These are phyloP conservation scores for Bufo bufo DNA, from an alignment of 2,113 vertebrate genomes.

Conservation along the genomic window DNA sequence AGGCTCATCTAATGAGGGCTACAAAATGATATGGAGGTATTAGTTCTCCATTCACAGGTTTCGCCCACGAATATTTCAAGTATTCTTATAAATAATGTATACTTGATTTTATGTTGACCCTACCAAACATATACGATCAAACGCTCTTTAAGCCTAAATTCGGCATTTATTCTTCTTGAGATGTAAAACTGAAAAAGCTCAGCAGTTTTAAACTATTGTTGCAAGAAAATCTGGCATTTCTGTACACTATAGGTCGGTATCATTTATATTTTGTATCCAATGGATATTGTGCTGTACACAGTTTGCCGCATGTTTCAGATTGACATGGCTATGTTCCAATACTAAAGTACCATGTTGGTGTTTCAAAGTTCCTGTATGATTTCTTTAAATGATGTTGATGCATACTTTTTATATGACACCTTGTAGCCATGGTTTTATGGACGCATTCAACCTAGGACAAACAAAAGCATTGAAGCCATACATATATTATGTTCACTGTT, in stretches of 20 bases:
- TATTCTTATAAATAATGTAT: not conserved
- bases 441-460: not conserved
- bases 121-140: not conserved
- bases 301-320: not conserved
- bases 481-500: too few species aligned
- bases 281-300: constrained; percentile 44
- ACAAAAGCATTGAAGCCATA: not conserved
- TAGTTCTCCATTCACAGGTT: not conserved
- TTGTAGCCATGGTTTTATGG: not conserved
- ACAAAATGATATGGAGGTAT: not conserved
- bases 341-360: constrained; percentile 29
- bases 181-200: not conserved
- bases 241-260: not conserved
- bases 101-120: not conserved
- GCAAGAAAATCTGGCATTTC: not conserved
- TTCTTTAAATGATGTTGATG: not conserved
- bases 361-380: constrained; percentile 7
- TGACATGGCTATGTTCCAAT: not conserved
- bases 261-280: constrained; percentile 44
- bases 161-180: not conserved
- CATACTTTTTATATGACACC: not conserved
- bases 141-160: not conserved
- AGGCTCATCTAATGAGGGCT: not conserved
- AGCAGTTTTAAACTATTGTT: not conserved
- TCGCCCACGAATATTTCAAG: not conserved